These are phyloP conservation scores for Oncorhynchus tshawytscha DNA, from an alignment of 2,113 vertebrate genomes.

Conservation along the genomic window DNA sequence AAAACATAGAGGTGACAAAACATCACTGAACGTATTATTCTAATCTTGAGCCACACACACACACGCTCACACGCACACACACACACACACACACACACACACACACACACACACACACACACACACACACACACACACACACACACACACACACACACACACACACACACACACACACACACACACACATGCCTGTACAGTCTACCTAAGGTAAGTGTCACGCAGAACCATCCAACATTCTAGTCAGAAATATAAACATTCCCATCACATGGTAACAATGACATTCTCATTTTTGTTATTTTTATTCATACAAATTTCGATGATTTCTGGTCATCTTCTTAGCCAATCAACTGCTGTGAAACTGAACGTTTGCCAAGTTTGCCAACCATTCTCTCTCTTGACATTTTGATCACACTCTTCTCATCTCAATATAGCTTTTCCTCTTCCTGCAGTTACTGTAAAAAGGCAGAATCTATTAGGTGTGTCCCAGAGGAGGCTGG, in stretches of 20 bases:
- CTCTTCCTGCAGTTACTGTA: not conserved
- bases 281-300: not conserved
- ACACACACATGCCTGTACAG: too few relatives aligned
- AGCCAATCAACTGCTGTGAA: not conserved
- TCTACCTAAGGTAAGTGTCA: not conserved
- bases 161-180: too few relatives aligned
- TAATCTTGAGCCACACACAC: too few relatives aligned
- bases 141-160: too few relatives aligned
- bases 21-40: too few relatives aligned
- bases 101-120: too few relatives aligned
- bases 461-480: not conserved
- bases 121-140: too few relatives aligned
- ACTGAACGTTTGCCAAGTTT: not conserved
- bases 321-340: not conserved
- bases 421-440: not conserved
- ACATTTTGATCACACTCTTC: not conserved
- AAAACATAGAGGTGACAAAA: too few relatives aligned
- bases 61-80: too few relatives aligned
- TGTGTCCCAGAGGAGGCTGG: too few relatives aligned
- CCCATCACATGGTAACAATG: too few relatives aligned
- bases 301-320: not conserved
- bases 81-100: too few relatives aligned
- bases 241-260: not conserved
- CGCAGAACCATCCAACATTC: not conserved
- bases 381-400: not conserved